Base-by-base conservation (phyloP, 2,888 invertebrate genomes). In the Cataglyphis albicans region DNA sequence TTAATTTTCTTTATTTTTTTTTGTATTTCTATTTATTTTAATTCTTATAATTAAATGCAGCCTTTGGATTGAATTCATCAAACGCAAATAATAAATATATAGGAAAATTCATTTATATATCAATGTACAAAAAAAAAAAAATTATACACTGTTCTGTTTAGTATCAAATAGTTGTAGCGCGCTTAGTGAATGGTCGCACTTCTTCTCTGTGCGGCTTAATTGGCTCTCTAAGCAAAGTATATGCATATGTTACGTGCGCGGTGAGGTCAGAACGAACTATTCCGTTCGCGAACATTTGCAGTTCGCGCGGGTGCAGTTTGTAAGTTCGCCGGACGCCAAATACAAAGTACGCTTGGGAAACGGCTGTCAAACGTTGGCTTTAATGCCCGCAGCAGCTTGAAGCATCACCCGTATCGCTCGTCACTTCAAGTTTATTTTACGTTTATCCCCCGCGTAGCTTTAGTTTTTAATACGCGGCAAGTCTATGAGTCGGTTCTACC, bases 211-310 rank as follows among this genome's bases (percentile, higher is more conserved):
- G 57, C 21, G 15, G n/a, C 57, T 76, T 76, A 68, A 76, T 76
- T 76, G 70, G 70, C 41, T 57, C 32, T 68, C 76, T 76, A 57
- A 76, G 76, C n/a, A 32, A 25, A 38, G 15, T 76, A 21, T 76
- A 57, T 70, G 41, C 72, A 72, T 59, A 70, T 32, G 78, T 72
- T 59, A 78, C 44, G 35, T 35, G 72, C 21, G 57, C 59, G 72
- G 72, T 70, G 59, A 70, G 72, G 72, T 70, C 78, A 70, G 72
- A 18, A 35, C 44, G 21, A 80, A 80, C 44, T 80, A 48, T 72
- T 44, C 44, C 72, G 41, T 68, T 41, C 44, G 35, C 72, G 72
- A 59, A 15, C 57, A 44, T 59, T 78, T 70, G 32, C 78, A 72
- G 72, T 52, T 52, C 48, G 29, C 59, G 72, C 59, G 44, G 21